Evolutionary conservation across 35 echinoderm and acorn worm genomes (phyloP), one percentile per base, ranked within the genome.

Genomic region (Strongylocentrotus purpuratus): DNA sequence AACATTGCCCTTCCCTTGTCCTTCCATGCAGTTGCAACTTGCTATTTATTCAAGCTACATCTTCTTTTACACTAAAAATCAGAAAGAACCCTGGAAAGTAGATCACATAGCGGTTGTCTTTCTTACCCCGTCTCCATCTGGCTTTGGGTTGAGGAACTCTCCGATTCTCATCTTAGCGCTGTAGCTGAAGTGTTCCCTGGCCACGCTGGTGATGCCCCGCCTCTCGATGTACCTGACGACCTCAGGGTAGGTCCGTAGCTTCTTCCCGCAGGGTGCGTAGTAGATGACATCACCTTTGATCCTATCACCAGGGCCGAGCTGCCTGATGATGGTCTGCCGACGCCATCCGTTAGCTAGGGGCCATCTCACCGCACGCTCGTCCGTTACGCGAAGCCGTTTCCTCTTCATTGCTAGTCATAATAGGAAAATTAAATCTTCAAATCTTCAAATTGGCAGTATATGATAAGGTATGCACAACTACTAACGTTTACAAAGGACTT

Each of bases 231-330:
- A 99, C 46, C 98, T 46, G 87, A 99, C 96, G 10, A 99, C 98
- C 94, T 99, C 98, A 0, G 98, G 98, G 61, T 99, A 99, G 22
- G 97, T 99, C 2, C 97, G 96, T 9, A 99, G 92, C 48, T 99
- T 99, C 94, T 99, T 99, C 48, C 98, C 98, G 70, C 98, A 99
- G 2, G 98, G 98, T 88, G 96, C 98, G 46, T 98, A 99, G 95
- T 99, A 99, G 31, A 99, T 96, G 61, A 99, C 98, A 47, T 99
- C 98, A 6, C 98, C 98, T 92, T 97, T 97, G 90, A 99, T 87
- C 31, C 97, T 96, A 94, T 99, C 98, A 9, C 97, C 98, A 31
- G 98, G 98, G 32, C 98, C 98, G 32, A 99, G 96, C 85, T 99
- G 98, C 32, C 98, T 95, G 59, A 99, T 97, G 2, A 99, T 97